phyloP scores from a whole-genome alignment of 2,113 vertebrate genomes.

The Vireo altiloquus region DNA sequence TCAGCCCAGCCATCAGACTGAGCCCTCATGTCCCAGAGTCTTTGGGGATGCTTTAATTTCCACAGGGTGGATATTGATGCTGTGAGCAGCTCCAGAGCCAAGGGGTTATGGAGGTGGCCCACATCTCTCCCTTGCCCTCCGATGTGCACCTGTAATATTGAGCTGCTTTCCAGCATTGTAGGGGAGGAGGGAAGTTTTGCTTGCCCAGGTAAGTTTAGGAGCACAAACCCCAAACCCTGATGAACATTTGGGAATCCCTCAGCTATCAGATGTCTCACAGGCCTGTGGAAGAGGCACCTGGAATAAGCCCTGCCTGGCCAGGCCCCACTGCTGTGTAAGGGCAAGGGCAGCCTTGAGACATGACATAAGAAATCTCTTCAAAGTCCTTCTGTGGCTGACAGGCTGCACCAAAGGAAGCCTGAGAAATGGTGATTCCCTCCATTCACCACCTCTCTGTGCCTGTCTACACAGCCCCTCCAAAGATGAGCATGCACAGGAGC shows the following conservation, averaged over 20 bases:
- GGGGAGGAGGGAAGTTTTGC: background rate
- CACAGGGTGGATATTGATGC: background rate
- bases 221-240: background rate
- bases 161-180: background rate
- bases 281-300: background rate
- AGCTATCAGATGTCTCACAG: background rate
- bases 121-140: background rate
- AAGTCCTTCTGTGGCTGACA: background rate
- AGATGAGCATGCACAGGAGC: background rate
- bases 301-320: background rate
- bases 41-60: background rate
- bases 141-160: background rate
- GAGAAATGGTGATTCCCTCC: background rate
- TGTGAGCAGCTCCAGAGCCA: background rate
- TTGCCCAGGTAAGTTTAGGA: background rate
- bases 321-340: background rate
- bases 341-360: background rate
- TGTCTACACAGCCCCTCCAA: background rate
- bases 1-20: background rate
- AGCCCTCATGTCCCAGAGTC: background rate
- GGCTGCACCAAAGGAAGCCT: background rate
- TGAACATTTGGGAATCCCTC: background rate
- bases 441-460: background rate
- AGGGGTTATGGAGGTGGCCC: background rate
- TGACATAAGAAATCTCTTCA: background rate